Conservation (phyloP, 2,888 invertebrate species). For the Monochamus alternatus region DNA sequence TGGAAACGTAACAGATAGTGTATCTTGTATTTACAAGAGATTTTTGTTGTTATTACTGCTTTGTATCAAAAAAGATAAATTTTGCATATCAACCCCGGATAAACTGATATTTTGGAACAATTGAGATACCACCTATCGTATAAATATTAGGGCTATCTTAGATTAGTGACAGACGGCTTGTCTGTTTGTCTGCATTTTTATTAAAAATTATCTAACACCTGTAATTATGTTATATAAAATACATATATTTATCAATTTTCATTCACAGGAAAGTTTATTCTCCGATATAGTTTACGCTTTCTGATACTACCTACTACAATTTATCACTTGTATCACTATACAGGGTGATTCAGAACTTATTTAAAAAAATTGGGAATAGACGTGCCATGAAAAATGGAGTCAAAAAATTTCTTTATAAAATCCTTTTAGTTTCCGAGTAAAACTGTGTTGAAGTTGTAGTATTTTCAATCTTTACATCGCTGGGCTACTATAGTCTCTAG, state of each 20-base stretch:
- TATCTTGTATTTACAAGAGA: conserved; percentile 66
- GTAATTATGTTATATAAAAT: conserved; percentile 41
- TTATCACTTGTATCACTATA: too few relatives aligned
- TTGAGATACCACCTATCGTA: conserved; percentile 59
- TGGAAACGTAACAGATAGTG: conserved; percentile 61
- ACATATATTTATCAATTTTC: conserved; percentile 40
- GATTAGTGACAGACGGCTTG: conserved; percentile 70
- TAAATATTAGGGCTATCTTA: conserved; percentile 61
- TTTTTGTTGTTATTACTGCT: conserved; percentile 58
- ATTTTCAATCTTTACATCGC: too few relatives aligned
- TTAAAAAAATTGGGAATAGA: too few relatives aligned
- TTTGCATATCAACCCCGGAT: conserved; percentile 62
- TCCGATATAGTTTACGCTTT: conserved; percentile 36
- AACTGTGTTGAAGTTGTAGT: too few relatives aligned
- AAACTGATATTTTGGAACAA: conserved; percentile 60
- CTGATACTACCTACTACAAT: too few relatives aligned
- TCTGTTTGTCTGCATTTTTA: conserved; percentile 48
- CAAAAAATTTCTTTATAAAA: too few relatives aligned
- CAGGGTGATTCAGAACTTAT: too few relatives aligned
- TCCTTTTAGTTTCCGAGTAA: too few relatives aligned
- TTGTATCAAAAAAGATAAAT: conserved; percentile 59
- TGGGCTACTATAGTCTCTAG: too few relatives aligned
- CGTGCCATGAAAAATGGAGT: too few relatives aligned
- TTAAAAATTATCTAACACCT: conserved; percentile 48
- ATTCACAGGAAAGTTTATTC: conserved; percentile 36